These are phyloP conservation scores for Pygathrix nemaeus DNA, from an alignment of 2,113 vertebrate genomes.

Conservation along the genomic window DNA sequence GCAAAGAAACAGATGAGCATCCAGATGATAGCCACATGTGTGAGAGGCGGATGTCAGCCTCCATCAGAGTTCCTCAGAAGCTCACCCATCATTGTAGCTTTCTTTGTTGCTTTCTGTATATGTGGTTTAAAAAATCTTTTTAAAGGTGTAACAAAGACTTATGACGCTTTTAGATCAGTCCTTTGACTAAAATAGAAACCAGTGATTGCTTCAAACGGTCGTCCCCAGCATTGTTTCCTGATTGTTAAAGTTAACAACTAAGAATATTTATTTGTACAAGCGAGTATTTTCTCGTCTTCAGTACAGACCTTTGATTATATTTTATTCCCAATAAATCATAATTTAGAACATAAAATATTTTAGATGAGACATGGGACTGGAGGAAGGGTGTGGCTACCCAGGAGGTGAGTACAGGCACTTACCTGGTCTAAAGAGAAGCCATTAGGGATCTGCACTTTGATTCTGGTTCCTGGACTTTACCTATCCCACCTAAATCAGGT, in stretches of 20 bases:
- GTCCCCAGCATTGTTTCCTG: neutral
- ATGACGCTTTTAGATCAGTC: neutral
- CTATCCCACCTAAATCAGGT: neutral
- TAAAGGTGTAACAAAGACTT: conserved; percentile 58
- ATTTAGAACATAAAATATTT: neutral
- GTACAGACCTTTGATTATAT: neutral
- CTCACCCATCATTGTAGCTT: conserved; percentile 54
- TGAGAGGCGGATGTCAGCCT: conserved; percentile 67
- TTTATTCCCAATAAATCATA: neutral
- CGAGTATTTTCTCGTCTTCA: neutral
- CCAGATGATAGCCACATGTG: conserved; percentile 76
- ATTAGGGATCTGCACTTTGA: neutral
- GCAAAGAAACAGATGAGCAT: conserved; percentile 64
- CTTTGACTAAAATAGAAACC: conserved; percentile 40
- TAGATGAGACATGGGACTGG: neutral
- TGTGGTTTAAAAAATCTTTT: conserved; percentile 47
- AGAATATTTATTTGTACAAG: conserved; percentile 11
- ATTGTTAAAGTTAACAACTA: neutral
- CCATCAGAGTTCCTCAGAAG: conserved; percentile 65
- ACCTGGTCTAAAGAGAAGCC: neutral
- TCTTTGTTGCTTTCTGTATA: conserved; percentile 26
- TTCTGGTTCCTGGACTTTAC: neutral
- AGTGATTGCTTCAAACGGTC: neutral
- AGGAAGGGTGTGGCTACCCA: too few species aligned
- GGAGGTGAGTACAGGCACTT: neutral